Evolutionary conservation across 30 jellyfish, hydroid and myxozoan species (phyloP), one percentile per base, ranked within the genome.

Genomic region (Aurelia sp.): DNA sequence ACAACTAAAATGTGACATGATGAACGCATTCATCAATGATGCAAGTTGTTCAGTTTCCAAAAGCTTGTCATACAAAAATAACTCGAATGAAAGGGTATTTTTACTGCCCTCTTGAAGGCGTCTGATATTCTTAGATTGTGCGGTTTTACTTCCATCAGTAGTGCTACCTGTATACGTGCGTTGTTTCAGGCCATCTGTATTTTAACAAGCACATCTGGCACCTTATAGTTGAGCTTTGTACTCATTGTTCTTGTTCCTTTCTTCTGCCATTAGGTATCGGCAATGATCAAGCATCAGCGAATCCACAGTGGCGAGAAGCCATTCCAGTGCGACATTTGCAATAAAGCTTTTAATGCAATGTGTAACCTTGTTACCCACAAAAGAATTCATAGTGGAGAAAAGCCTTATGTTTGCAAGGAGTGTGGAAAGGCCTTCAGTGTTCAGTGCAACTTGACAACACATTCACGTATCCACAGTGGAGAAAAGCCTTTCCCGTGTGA

Each of bases 281-380:
- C 90, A 23, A 30, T 81, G 47, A 20, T 66, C 27, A 83, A 73
- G 20, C 92, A 83, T 73, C 81, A 71, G 57, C 72, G 86, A 19
- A 71, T 73, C 31, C 92, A 83, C 71, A 69, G 85, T 44, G 92
- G 92, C n/a, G 92, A 83, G 77, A 83, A 83, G 80, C 92, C 92
- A 20, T 83, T 66, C 86, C 64, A 83, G 62, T 83, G 92, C 61
- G 80, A 73, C 74, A 50, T 83, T 11, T 83, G 92, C 53, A 74
- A 71, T 8, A 83, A 83, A 52, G 86, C 83, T n/a, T 83, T 83
- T 76, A 83, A 70, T 53, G 92, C 86, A 31, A 71, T 83, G 86
- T 71, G 86, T 52, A 83, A 83, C 80, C 86, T 83, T 17, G 80
- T 71, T 6, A 83, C 92, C 19, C 92, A 83, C 74, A 48, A 71